Percentiles rank a stretch among this genome's conserved stretches.
Conservation (phyloP, 1,140 invertebrate species). For the Lutraria rhynchaena region DNA sequence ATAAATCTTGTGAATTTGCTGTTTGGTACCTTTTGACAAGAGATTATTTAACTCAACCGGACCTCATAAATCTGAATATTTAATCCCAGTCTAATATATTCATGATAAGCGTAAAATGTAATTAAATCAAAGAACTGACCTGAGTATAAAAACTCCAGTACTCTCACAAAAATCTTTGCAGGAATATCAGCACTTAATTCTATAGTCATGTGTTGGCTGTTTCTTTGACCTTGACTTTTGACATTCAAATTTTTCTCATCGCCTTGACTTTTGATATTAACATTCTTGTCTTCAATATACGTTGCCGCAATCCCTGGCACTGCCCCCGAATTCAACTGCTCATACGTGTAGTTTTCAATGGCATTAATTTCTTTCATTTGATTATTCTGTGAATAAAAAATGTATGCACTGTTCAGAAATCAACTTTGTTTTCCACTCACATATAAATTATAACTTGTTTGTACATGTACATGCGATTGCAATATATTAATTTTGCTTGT, state of each 20-base stretch:
- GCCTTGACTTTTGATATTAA: too few relatives aligned
- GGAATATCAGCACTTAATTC: constrained; percentile 73
- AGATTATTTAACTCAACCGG: too few relatives aligned
- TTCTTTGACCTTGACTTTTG: not conserved
- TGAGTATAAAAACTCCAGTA: constrained; percentile 78
- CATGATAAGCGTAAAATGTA: too few relatives aligned
- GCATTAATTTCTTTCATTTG: constrained; percentile 70
- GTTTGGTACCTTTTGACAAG: too few relatives aligned
- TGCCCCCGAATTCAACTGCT: constrained; percentile 71
- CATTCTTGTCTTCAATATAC: constrained; percentile 54
- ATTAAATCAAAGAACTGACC: constrained; percentile 60
- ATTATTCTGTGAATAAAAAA: constrained; percentile 64
- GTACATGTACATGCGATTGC: too few relatives aligned
- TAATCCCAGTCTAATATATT: too few relatives aligned
- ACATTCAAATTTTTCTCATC: not conserved
- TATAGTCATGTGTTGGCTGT: constrained; percentile 56
- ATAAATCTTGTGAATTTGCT: too few relatives aligned
- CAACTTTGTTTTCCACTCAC: too few relatives aligned
- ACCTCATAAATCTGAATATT: too few relatives aligned
- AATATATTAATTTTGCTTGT: too few relatives aligned
- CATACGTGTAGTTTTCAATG: constrained; percentile 61
- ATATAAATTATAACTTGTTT: too few relatives aligned
- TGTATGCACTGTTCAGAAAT: too few relatives aligned
- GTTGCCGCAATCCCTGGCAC: constrained; percentile 70
- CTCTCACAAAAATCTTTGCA: constrained; percentile 71